phyloP scores from a whole-genome alignment of 2,113 vertebrate species.

The Agelaius phoeniceus region DNA sequence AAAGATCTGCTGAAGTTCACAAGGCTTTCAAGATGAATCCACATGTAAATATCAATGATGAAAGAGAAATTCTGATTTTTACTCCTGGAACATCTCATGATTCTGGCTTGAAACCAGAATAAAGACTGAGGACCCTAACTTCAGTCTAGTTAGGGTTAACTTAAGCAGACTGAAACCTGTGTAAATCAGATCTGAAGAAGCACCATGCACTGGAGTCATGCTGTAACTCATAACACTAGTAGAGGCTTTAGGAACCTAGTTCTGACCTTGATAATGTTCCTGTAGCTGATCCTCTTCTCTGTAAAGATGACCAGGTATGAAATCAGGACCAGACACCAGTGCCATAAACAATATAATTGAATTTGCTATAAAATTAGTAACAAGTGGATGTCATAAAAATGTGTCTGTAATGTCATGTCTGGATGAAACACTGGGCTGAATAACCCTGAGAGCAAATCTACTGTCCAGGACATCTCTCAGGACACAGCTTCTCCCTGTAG shows the following conservation, averaged over 20 bases:
- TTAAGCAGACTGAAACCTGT: background rate
- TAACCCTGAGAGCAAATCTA: background rate
- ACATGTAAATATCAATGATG: background rate
- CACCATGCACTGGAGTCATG: accelerated
- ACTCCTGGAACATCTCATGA: background rate
- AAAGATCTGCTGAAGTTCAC: background rate
- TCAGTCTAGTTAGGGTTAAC: background rate
- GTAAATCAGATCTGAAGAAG: background rate
- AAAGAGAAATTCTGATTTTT: background rate
- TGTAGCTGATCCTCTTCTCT: background rate
- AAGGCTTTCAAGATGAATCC: background rate
- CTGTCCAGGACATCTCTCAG: background rate
- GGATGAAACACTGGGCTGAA: background rate
- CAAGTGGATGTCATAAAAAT: background rate
- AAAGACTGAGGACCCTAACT: background rate
- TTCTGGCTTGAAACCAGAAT: background rate
- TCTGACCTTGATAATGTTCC: background rate
- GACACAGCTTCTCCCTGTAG: background rate
- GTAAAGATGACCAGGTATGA: background rate
- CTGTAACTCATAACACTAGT: accelerated
- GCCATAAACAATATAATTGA: background rate
- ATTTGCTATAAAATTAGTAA: background rate
- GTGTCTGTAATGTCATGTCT: background rate
- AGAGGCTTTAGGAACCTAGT: background rate
- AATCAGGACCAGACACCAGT: background rate